These are phyloP conservation scores for Epiblema foenella DNA, from an alignment of 2,888 invertebrate species.

Conservation along the genomic window DNA sequence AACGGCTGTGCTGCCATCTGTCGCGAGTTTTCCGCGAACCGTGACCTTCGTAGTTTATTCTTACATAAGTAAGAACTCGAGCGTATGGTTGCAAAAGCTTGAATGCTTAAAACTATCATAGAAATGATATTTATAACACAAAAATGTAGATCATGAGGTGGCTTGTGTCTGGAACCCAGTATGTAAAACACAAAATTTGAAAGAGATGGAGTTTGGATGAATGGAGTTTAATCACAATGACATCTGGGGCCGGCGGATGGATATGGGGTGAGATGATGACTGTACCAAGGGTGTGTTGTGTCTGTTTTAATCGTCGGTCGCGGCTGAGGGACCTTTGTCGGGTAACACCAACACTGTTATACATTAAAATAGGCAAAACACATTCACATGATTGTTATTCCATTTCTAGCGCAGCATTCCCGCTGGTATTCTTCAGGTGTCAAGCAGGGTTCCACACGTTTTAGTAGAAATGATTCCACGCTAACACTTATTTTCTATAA, in stretches of 20 bases:
- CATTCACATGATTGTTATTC: conserved; percentile 31
- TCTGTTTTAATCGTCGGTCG: conserved; percentile 63
- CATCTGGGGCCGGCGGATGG: conserved; percentile 51
- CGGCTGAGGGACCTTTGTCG: conserved; percentile 43
- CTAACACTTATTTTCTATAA: conserved; percentile 51
- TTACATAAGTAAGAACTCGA: conserved; percentile 11
- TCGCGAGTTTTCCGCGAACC: background rate
- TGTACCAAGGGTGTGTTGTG: conserved; percentile 77
- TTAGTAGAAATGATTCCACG: conserved; percentile 38
- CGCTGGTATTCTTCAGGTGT: conserved; percentile 36
- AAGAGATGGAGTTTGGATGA: conserved; percentile 48
- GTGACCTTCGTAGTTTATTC: background rate
- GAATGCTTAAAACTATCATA: conserved; percentile 73
- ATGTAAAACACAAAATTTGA: conserved; percentile 67
- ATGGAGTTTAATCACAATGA: conserved; percentile 52
- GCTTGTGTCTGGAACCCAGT: conserved; percentile 58
- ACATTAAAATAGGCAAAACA: conserved; percentile 43
- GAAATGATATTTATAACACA: conserved; percentile 73
- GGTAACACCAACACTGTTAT: conserved; percentile 29
- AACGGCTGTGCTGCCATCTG: conserved; percentile 36
- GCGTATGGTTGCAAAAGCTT: conserved; percentile 69
- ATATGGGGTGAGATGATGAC: conserved; percentile 63
- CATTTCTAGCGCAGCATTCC: background rate
- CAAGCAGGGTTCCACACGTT: conserved; percentile 65
- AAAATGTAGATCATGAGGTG: conserved; percentile 77